A percentile compares a stretch with the other conserved stretches of the same genome.
Conservation (phyloP, 2,797 vertebrate species). For the Pseudopleuronectes americanus region DNA sequence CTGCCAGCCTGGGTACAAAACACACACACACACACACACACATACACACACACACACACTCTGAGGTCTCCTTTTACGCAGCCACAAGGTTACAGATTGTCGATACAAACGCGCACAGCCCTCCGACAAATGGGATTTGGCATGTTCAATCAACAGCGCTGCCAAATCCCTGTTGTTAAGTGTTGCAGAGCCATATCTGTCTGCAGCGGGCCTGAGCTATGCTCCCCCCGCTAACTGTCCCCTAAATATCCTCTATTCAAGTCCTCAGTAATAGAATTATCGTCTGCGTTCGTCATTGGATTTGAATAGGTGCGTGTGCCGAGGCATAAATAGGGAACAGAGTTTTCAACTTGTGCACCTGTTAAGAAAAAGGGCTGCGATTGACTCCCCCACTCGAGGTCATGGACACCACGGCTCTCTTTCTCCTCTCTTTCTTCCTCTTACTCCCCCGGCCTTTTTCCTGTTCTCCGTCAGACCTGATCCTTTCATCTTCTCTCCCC, state of each 20-base stretch:
- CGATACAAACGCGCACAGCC: conserved; percentile 73
- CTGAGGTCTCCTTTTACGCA: conserved; percentile 72
- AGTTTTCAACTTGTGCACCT: conserved; percentile 47
- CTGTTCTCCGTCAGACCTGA: conserved; percentile 69
- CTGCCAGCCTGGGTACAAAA: conserved; percentile 42
- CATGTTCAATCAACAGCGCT: conserved; percentile 80
- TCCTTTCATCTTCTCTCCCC: conserved; percentile 72
- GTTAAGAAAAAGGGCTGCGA: conserved; percentile 34
- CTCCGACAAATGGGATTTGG: conserved; percentile 82
- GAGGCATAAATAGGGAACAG: conserved; percentile 49
- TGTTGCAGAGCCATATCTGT: conserved; percentile 78
- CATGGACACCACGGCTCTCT: conserved; percentile 57
- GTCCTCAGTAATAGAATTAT: conserved; percentile 75
- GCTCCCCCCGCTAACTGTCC: conserved; percentile 68
- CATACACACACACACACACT: conserved; percentile 31
- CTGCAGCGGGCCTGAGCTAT: conserved; percentile 56
- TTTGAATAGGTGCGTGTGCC: conserved; percentile 65
- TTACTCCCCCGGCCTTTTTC: conserved; percentile 48
- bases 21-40: conserved; percentile 7
- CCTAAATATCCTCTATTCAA: conserved; percentile 76
- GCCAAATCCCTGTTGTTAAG: conserved; percentile 82
- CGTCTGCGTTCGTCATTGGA: conserved; percentile 59
- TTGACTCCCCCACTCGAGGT: conserved; percentile 47
- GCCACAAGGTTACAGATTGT: conserved; percentile 81
- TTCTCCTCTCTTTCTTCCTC: conserved; percentile 42